phyloP scores from a whole-genome alignment of 2,888 invertebrate species.

The Micropterix aruncella region DNA sequence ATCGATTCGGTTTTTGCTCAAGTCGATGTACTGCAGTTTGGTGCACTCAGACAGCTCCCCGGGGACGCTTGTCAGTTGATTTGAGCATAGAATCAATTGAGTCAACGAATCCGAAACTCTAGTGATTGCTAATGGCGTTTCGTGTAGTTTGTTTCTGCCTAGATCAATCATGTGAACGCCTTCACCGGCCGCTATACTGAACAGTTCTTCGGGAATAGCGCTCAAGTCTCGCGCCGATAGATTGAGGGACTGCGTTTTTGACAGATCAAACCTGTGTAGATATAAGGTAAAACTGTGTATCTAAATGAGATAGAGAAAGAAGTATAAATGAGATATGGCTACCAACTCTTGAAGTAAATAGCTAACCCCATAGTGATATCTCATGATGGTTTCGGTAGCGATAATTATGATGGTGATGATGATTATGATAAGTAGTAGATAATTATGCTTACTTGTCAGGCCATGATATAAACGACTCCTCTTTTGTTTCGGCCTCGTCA shows the following conservation, averaged over 20 bases:
- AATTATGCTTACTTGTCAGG: slow-evolving; percentile 37
- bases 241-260: slow-evolving; percentile 39
- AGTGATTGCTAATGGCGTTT: no score
- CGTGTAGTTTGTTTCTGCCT: slow-evolving; percentile 60
- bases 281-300: no score
- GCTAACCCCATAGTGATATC: no score
- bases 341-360: no score
- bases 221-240: slow-evolving; percentile 47
- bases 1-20: slow-evolving; percentile 57
- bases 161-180: slow-evolving; percentile 65
- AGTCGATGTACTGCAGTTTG: slow-evolving; percentile 54
- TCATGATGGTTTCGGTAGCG: no score
- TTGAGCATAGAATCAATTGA: slow-evolving; percentile 58
- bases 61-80: slow-evolving; percentile 49
- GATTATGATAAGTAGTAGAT: not conserved
- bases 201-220: slow-evolving; percentile 55
- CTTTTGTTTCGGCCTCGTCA: slow-evolving; percentile 26
- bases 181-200: slow-evolving; percentile 53
- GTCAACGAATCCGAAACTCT: slow-evolving; percentile 36
- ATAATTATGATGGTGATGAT: no score
- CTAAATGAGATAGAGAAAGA: no score
- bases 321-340: no score
- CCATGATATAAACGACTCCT: slow-evolving; percentile 21
- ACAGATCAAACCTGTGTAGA: slow-evolving; percentile 34
- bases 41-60: slow-evolving; percentile 45